phyloP scores from a whole-genome alignment of 53 echinoderm and acorn worm species.

The Zoroaster sp. region DNA sequence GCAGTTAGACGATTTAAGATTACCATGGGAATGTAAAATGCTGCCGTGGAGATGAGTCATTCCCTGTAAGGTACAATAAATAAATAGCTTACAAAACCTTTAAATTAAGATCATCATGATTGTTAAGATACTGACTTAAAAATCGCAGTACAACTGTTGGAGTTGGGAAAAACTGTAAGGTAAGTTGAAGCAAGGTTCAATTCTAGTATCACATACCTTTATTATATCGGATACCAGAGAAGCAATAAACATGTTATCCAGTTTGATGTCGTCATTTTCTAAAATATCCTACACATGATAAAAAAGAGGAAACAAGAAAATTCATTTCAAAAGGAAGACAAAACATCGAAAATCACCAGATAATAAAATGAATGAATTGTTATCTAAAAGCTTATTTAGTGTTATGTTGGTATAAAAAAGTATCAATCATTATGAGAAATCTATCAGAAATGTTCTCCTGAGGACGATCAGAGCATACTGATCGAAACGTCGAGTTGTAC shows the following conservation, averaged over 20 bases:
- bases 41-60: constrained; percentile 81
- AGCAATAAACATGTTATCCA: constrained; percentile 98
- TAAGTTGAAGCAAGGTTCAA: no score
- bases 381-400: no score
- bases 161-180: not conserved
- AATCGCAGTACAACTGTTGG: no score
- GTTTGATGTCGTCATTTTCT: constrained; percentile 95
- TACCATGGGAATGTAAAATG: constrained; percentile 87
- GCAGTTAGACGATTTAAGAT: constrained; percentile 91
- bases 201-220: constrained; percentile 68
- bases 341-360: not conserved
- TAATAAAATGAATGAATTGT: not conserved
- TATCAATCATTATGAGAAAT: no score
- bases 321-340: no score
- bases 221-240: constrained; percentile 87
- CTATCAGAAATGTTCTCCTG: no score
- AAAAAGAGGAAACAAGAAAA: not conserved
- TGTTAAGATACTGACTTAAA: no score
- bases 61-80: constrained; percentile 52
- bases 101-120: not conserved
- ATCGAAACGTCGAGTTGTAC: no score
- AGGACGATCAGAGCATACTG: no score
- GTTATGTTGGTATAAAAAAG: no score
- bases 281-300: constrained; percentile 93
- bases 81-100: not conserved